phyloP scores from a whole-genome alignment of 2,113 vertebrate species.

The Brachyistius frenatus region DNA sequence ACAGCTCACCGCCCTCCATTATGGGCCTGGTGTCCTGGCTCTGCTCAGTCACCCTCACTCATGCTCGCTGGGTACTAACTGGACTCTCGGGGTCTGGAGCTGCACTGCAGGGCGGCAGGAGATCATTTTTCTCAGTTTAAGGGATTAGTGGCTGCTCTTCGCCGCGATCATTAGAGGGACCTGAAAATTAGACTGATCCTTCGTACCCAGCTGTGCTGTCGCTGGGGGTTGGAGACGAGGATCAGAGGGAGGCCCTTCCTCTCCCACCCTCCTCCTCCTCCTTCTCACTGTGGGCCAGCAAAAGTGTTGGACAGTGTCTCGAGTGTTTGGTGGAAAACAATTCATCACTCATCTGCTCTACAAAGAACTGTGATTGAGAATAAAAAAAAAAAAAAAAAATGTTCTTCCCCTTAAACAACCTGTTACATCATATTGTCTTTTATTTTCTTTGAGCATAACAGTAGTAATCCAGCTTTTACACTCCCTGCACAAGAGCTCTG shows the following conservation, averaged over 20 bases:
- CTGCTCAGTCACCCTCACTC: slow-evolving; percentile 45
- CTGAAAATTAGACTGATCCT: slow-evolving; percentile 84
- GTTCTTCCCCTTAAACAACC: slow-evolving; percentile 51
- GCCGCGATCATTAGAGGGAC: slow-evolving; percentile 76
- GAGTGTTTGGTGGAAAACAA: slow-evolving; percentile 65
- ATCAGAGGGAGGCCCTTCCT: slow-evolving; percentile 64
- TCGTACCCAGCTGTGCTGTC: slow-evolving; percentile 77
- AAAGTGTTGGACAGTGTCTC: slow-evolving; percentile 62
- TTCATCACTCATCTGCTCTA: slow-evolving; percentile 54
- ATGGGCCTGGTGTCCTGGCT: slow-evolving; percentile 57
- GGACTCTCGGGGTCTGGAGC: slow-evolving; percentile 70
- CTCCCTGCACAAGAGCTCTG: slow-evolving; percentile 20
- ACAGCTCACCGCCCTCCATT: slow-evolving; percentile 55
- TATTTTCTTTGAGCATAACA: slow-evolving; percentile 37
- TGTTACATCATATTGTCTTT: slow-evolving; percentile 67
- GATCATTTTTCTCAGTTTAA: slow-evolving; percentile 80
- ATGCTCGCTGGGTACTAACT: slow-evolving; percentile 53
- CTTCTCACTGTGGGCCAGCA: slow-evolving; percentile 43
- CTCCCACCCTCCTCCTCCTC: slow-evolving; percentile 18
- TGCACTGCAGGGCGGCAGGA: slow-evolving; percentile 63
- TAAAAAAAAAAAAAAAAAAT: background rate
- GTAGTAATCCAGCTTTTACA: slow-evolving; percentile 36
- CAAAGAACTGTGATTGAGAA: slow-evolving; percentile 45
- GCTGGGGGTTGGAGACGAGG: slow-evolving; percentile 68
- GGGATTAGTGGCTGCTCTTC: slow-evolving; percentile 81